A percentile compares a stretch with the other conserved stretches of the same genome.
Evolutionary conservation across 2,888 invertebrate species (phyloP).

Genomic region (Thera britannica): DNA sequence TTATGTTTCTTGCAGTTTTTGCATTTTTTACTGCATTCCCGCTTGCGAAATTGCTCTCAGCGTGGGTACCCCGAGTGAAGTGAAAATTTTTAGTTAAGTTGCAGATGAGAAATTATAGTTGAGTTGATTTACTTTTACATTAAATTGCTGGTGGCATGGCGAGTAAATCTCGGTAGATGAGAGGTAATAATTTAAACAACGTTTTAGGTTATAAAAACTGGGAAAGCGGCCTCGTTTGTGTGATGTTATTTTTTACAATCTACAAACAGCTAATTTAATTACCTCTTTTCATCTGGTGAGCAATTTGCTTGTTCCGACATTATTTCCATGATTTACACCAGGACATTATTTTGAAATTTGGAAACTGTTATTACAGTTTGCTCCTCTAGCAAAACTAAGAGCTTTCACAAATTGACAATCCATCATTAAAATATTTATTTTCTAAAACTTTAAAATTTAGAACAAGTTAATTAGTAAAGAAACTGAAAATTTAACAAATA

Average conservation of each 20-base stretch:
- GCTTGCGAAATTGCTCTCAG: constrained; percentile 9
- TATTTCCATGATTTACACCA: no score
- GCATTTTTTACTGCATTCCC: constrained; percentile 7
- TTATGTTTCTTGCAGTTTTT: constrained; percentile 16
- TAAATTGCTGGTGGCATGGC: not conserved
- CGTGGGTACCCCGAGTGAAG: constrained; percentile 4
- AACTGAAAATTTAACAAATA: no score
- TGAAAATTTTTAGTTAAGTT: constrained; percentile 9
- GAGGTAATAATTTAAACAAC: constrained; percentile 6
- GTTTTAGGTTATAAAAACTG: not conserved
- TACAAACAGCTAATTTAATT: not conserved
- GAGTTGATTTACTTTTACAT: constrained; percentile 18
- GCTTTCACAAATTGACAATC: no score
- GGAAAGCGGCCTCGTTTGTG: not conserved
- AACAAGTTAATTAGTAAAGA: no score
- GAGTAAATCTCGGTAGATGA: constrained; percentile 5
- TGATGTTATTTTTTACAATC: not conserved
- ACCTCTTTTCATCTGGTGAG: no score
- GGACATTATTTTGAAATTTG: no score
- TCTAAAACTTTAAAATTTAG: no score
- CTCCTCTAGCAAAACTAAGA: no score
- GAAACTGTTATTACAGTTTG: no score
- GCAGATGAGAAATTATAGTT: constrained; percentile 2
- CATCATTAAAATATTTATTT: no score
- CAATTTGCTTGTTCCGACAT: no score